Evolutionary conservation across 2,888 invertebrate species (phyloP), one percentile per base, ranked within the genome.

Genomic region (Auanema sp.): DNA sequence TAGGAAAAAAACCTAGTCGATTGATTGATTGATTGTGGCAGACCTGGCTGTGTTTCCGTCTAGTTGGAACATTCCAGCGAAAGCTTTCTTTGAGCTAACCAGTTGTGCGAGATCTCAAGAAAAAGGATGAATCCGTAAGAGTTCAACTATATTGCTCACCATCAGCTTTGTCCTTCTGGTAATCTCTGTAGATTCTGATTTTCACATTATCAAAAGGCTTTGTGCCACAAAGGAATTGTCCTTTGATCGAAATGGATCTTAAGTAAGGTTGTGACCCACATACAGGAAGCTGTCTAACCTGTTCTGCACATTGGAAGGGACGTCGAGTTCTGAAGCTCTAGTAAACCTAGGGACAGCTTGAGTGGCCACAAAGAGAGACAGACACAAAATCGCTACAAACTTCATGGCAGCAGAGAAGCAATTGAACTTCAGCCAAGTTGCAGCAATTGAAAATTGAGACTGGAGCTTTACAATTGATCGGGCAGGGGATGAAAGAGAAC

Each of bases 21-120:
- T 52, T 52, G 4, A 18, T 47, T 47, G 47, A 18, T 47, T 47
- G 21, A 16, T 33, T 18, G 18, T 53, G 1, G 5, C 52, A 33
- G n/a, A 66, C 66, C 60, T 69, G 11, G 58, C 64, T 40, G 69
- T 72, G 33, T 51, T 66, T 68, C 69, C 72, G 52, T 72, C 72
- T 1, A 72, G 53, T 50, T 69, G 68, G 64, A 72, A 72, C 62
- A 69, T 69, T 54, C 72, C 72, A 18, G 69, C 69, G 6, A 68
- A 68, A 12, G 72, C 69, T 50, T 69, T 59, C 18, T 62, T 64
- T n/a, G 64, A 63, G 50, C 64, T 66, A 6, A 72, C 50, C 18
- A 72, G 51, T 14, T 72, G 68, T 6, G 72, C 54, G 5, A 72
- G 49, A 58, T 72, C 71, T 72, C 52, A 53, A 57, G 60, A 14